phyloP scores from a whole-genome alignment of 23 tunicate genomes.

The Phallusia fumigata region DNA sequence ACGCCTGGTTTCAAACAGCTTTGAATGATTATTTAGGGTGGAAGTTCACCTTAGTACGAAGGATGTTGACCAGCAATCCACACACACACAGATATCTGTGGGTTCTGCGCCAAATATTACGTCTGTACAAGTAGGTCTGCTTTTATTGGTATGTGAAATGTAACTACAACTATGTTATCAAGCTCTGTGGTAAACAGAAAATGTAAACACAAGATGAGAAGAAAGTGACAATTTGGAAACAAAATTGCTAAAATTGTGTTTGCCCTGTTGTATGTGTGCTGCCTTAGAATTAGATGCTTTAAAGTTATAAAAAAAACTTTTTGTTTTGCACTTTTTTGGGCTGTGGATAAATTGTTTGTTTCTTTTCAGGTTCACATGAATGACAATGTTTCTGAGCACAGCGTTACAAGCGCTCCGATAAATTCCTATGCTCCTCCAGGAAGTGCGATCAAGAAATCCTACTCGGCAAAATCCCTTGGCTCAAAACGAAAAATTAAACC shows the following conservation, averaged over 20 bases:
- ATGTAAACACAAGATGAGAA: too few species aligned
- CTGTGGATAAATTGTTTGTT: too few species aligned
- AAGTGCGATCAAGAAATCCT: conserved; percentile 27
- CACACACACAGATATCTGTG: conserved; percentile 50
- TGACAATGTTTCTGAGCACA: conserved; percentile 73
- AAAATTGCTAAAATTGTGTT: too few species aligned
- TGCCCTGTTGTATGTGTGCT: too few species aligned
- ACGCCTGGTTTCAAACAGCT: too few species aligned
- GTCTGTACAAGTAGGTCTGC: conserved; percentile 56
- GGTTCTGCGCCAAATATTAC: conserved; percentile 50
- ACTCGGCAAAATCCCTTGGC: conserved; percentile 46
- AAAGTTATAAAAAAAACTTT: too few species aligned
- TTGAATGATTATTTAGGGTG: not conserved
- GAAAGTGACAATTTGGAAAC: too few species aligned
- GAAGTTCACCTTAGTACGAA: not conserved
- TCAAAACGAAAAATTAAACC: conserved; percentile 51
- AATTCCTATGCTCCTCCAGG: conserved; percentile 19
- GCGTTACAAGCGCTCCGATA: conserved; percentile 40
- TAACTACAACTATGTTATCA: too few species aligned
- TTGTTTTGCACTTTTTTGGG: too few species aligned
- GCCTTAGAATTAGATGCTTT: too few species aligned
- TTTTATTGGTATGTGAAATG: too few species aligned
- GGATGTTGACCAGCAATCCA: conserved; percentile 60
- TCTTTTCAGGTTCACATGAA: conserved; percentile 66
- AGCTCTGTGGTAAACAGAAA: too few species aligned